These are phyloP conservation scores for Dendronephthya gigantea DNA, from an alignment of 64 coral and sea anemone species.

Conservation along the genomic window DNA sequence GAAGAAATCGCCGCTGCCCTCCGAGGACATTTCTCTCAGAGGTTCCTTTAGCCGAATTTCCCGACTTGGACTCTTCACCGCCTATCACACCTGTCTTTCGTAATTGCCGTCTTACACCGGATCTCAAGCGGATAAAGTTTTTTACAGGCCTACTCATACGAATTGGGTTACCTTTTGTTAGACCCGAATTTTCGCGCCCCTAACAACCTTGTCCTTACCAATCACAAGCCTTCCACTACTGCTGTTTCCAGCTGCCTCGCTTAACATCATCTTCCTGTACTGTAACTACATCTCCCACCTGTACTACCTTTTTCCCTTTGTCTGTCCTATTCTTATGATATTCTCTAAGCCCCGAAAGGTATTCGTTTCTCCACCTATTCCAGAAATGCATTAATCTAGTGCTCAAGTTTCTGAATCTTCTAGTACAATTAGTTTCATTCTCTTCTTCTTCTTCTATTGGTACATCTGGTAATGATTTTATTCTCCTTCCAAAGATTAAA, in stretches of 20 bases:
- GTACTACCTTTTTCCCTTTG: too few relatives aligned
- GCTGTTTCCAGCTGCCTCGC: too few relatives aligned
- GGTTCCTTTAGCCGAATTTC: background rate
- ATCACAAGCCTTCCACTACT: too few relatives aligned
- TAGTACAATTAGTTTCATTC: background rate
- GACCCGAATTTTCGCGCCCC: too few relatives aligned
- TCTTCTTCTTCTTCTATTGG: background rate
- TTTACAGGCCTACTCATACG: too few relatives aligned
- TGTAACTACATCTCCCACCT: too few relatives aligned
- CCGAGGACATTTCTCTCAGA: background rate
- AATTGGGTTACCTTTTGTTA: too few relatives aligned
- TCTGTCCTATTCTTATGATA: background rate
- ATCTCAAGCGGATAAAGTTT: too few relatives aligned
- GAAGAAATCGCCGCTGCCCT: background rate
- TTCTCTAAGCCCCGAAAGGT: background rate
- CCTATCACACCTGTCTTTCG: too few relatives aligned
- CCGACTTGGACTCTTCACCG: background rate
- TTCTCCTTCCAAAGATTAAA: background rate
- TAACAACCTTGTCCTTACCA: too few relatives aligned
- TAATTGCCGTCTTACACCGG: too few relatives aligned
- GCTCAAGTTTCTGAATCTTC: background rate
- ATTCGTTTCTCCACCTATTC: background rate
- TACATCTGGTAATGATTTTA: background rate
- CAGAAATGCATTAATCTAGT: background rate
- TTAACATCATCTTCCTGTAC: too few relatives aligned